A percentile compares a stretch with the other conserved stretches of the same genome.
phyloP scores from a whole-genome alignment of 2,888 invertebrate species.

The Hydropsyche betteni region DNA sequence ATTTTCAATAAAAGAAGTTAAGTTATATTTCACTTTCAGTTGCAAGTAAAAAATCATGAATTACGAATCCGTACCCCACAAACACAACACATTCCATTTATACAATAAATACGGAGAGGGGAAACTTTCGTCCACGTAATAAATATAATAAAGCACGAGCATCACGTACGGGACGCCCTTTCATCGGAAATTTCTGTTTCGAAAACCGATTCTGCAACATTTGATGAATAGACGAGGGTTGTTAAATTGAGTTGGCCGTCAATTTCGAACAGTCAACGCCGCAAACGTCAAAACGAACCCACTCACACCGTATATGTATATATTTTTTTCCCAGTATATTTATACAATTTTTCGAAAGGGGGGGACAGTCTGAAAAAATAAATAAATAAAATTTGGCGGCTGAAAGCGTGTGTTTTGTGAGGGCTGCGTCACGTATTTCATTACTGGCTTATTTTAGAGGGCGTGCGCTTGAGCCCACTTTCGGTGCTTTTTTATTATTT shows the following conservation, averaged over 20 bases:
- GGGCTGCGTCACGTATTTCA: constrained; percentile 27
- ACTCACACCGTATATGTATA: not conserved
- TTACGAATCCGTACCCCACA: no score
- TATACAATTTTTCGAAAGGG: not conserved
- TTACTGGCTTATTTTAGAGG: constrained; percentile 18
- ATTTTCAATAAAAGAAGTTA: no score
- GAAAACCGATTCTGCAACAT: constrained; percentile 26
- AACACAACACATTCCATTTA: no score
- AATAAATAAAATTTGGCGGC: constrained; percentile 15
- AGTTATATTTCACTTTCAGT: no score
- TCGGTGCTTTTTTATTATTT: no score
- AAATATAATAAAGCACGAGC: not conserved
- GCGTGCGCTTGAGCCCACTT: not conserved
- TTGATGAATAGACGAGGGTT: constrained; percentile 34
- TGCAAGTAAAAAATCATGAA: no score
- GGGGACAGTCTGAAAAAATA: not conserved
- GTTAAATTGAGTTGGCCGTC: constrained; percentile 38
- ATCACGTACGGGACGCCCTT: constrained; percentile 18
- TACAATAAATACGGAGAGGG: no score
- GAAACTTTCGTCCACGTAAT: not conserved
- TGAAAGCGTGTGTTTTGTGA: constrained; percentile 6
- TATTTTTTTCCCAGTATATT: no score
- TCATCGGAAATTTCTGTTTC: constrained; percentile 23
- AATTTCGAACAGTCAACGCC: constrained; percentile 33
- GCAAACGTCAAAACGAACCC: constrained; percentile 30